These are phyloP conservation scores for Netelia melanura DNA, from an alignment of 2,888 invertebrate species.

Conservation along the genomic window DNA sequence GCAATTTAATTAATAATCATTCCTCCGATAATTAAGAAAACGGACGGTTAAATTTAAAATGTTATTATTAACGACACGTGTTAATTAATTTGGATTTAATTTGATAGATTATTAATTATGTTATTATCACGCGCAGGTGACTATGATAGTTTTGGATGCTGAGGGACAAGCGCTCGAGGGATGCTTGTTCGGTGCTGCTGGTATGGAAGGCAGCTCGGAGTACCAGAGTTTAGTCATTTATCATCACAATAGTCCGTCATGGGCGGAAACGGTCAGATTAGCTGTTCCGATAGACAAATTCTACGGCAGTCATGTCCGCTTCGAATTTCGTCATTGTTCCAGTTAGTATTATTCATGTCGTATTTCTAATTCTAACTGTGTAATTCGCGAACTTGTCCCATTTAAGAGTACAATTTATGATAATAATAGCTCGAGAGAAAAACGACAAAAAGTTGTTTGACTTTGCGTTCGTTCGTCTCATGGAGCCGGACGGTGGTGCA, in stretches of 20 bases:
- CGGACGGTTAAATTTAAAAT: not conserved
- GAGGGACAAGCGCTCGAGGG: slow-evolving; percentile 89
- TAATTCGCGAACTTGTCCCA: slow-evolving; percentile 31
- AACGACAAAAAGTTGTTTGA: slow-evolving; percentile 96
- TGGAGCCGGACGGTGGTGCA: slow-evolving; percentile 94
- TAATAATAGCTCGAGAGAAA: slow-evolving; percentile 91
- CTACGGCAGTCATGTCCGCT: slow-evolving; percentile 95
- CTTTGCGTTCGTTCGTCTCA: slow-evolving; percentile 95
- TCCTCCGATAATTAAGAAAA: not conserved
- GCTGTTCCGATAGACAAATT: slow-evolving; percentile 97
- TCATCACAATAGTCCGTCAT: slow-evolving; percentile 97
- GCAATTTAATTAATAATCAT: not conserved
- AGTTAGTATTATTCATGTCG: slow-evolving; percentile 87
- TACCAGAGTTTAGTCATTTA: slow-evolving; percentile 96
- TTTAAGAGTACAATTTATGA: not conserved
- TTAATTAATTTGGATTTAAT: not conserved
- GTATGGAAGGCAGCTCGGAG: slow-evolving; percentile 89
- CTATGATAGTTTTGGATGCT: slow-evolving; percentile 92
- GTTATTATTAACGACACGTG: not conserved
- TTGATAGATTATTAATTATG: not conserved
- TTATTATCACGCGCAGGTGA: slow-evolving; percentile 85
- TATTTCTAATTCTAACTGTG: not conserved
- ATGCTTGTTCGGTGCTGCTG: slow-evolving; percentile 95
- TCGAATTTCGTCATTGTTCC: slow-evolving; percentile 97
- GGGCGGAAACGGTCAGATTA: slow-evolving; percentile 95